These are phyloP conservation scores for Eristalis pertinax DNA, from an alignment of 2,888 invertebrate species.

Conservation along the genomic window DNA sequence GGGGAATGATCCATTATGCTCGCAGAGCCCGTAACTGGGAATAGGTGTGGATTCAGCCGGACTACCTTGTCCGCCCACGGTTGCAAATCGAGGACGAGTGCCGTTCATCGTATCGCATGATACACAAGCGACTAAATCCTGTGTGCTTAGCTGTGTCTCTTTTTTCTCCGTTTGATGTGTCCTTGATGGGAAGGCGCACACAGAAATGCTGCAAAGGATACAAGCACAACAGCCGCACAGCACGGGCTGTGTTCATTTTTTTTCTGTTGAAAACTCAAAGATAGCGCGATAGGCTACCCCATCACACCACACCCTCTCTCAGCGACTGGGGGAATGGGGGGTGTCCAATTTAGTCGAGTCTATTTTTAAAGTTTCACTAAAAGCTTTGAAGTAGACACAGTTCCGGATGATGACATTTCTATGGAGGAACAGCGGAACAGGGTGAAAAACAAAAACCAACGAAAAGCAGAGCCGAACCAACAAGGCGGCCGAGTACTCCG, in stretches of 20 bases:
- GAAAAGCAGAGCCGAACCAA: not conserved
- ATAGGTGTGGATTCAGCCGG: slow-evolving; percentile 47
- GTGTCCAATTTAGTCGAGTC: slow-evolving; percentile 24
- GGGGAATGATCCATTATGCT: slow-evolving; percentile 51
- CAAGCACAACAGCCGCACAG: not conserved
- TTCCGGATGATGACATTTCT: slow-evolving; percentile 44
- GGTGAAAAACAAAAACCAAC: no score
- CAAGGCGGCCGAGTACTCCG: slow-evolving; percentile 2
- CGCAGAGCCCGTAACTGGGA: slow-evolving; percentile 21
- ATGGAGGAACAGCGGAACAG: not conserved
- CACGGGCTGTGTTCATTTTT: slow-evolving; percentile 6
- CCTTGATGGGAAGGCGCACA: not conserved
- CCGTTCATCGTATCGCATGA: slow-evolving; percentile 10
- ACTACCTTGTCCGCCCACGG: not conserved
- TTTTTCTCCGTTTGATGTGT: slow-evolving; percentile 5
- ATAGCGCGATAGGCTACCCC: slow-evolving; percentile 19
- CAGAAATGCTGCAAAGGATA: slow-evolving; percentile 5
- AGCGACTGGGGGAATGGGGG: not conserved
- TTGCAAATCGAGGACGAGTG: not conserved
- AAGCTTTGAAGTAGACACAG: slow-evolving; percentile 50
- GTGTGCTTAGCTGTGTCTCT: not conserved
- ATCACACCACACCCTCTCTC: not conserved
- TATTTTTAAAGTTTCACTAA: slow-evolving; percentile 35
- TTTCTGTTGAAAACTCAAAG: not conserved
- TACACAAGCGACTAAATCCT: slow-evolving; percentile 8